Conservation (phyloP, 2,888 invertebrate genomes). For the Lasioglossum figueresi region DNA sequence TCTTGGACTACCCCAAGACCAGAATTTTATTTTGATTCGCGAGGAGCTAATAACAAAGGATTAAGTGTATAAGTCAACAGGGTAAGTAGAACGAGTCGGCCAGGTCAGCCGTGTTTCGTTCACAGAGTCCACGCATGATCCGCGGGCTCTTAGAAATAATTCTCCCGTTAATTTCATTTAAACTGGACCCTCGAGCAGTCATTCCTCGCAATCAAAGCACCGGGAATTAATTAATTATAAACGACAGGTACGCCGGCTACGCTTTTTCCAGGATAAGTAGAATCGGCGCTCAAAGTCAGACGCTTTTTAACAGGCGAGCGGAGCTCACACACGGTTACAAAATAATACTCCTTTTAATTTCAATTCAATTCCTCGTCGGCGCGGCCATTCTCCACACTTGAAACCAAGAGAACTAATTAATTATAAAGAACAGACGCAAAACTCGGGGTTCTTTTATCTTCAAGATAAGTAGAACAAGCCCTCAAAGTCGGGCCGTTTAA, state of each 20-base stretch:
- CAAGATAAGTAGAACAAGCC: background rate
- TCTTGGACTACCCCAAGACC: background rate
- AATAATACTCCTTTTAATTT: background rate
- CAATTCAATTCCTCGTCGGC: background rate
- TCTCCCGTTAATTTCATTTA: background rate
- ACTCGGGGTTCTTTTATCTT: background rate
- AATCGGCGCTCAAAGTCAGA: background rate
- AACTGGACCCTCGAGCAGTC: background rate
- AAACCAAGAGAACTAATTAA: background rate
- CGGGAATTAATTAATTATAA: constrained; percentile 5
- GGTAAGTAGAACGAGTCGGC: background rate
- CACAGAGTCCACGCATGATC: background rate
- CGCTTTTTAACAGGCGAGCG: background rate
- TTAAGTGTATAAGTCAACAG: background rate
- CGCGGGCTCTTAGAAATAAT: background rate
- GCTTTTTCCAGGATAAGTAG: background rate
- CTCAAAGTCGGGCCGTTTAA: background rate
- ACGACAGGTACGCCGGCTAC: background rate
- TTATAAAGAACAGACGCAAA: constrained; percentile 1
- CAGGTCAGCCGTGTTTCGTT: background rate
- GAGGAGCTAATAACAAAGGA: background rate
- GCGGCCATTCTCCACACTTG: background rate
- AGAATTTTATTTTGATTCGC: background rate
- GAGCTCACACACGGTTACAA: background rate
- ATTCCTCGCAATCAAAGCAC: background rate